Conservation (phyloP, 2,113 vertebrate species). For the Triplophysa dalaica region DNA sequence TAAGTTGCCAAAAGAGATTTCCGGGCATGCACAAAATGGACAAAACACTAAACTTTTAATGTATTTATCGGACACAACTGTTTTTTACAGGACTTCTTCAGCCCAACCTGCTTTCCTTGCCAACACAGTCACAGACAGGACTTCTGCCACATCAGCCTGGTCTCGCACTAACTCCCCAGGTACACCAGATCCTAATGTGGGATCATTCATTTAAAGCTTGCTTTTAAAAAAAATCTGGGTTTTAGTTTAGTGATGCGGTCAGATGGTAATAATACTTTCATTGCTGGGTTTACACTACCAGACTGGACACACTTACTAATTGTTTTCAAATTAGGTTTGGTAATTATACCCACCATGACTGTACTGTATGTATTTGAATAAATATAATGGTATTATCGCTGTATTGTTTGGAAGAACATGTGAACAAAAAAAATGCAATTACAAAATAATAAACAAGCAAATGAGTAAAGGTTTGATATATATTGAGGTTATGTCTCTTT, state of each 20-base stretch:
- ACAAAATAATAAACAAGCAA: not conserved
- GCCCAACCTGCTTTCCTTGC: conserved; percentile 88
- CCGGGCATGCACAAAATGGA: no score
- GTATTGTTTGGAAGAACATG: no score
- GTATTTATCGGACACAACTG: not conserved
- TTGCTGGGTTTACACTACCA: no score
- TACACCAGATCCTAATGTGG: conserved; percentile 59
- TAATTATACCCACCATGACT: no score
- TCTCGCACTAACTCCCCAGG: conserved; percentile 88
- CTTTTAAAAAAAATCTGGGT: no score
- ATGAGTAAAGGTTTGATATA: not conserved
- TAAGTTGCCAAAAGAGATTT: no score
- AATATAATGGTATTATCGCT: not conserved
- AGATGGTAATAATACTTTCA: no score
- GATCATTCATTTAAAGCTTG: not conserved
- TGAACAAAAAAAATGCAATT: no score
- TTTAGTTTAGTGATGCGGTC: no score
- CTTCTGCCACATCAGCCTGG: conserved; percentile 90
- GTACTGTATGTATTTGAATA: not conserved
- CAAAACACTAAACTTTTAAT: no score
- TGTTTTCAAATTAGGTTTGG: no score
- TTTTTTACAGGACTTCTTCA: conserved; percentile 78
- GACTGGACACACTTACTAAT: no score
- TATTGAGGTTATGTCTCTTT: not conserved
- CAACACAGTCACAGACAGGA: conserved; percentile 80